Evolutionary conservation across 2,888 invertebrate genomes (phyloP).

Genomic region (Parthenolecanium corni): DNA sequence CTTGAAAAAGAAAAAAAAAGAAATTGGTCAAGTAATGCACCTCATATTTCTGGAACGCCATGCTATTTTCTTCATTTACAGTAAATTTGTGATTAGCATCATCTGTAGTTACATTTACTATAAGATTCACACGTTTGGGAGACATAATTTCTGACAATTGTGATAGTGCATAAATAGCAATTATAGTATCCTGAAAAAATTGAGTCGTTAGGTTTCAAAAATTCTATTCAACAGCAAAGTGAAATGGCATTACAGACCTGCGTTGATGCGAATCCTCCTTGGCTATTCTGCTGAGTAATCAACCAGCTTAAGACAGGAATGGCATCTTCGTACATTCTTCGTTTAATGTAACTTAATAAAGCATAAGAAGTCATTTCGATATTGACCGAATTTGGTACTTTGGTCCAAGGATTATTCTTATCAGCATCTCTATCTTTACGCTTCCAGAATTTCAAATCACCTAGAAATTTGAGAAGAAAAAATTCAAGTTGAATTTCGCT

Average conservation of each 20-base stretch:
- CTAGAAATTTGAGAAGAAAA: constrained; percentile 35
- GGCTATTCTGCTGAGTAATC: constrained; percentile 53
- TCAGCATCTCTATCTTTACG: constrained; percentile 47
- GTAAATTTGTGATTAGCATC: constrained; percentile 49
- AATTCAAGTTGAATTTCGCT: too few species aligned
- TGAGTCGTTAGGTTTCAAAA: background rate
- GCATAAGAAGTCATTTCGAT: constrained; percentile 85
- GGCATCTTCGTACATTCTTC: constrained; percentile 43
- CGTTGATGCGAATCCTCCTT: constrained; percentile 60
- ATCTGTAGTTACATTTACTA: constrained; percentile 32
- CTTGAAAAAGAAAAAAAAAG: too few species aligned
- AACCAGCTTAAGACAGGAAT: constrained; percentile 62
- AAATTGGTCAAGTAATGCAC: too few species aligned
- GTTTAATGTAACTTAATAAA: constrained; percentile 53
- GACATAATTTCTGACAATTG: constrained; percentile 51
- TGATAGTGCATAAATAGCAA: constrained; percentile 59
- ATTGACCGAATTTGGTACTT: constrained; percentile 56
- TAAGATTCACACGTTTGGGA: constrained; percentile 43
- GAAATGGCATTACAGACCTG: constrained; percentile 41
- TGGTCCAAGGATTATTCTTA: constrained; percentile 52
- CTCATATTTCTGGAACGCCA: constrained; percentile 68
- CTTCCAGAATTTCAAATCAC: constrained; percentile 70
- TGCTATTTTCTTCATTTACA: constrained; percentile 61
- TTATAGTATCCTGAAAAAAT: constrained; percentile 53
- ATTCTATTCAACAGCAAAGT: background rate